These are phyloP conservation scores for Pangasius larnaudii DNA, from an alignment of 2,797 vertebrate genomes.

Conservation along the genomic window DNA sequence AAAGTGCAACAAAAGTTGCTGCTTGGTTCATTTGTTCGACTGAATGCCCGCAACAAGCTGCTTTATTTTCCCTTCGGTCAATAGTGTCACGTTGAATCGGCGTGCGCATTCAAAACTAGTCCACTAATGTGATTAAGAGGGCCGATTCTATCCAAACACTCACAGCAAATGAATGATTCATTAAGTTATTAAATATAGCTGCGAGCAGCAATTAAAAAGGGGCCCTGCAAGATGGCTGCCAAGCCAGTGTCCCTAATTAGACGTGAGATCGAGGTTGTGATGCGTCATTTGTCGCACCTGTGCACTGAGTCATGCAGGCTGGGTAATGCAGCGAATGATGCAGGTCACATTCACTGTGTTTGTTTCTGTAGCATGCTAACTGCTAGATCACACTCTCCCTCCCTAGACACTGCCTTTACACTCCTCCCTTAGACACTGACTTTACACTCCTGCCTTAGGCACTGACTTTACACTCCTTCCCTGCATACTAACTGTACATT, in stretches of 20 bases:
- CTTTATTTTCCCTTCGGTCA: slow-evolving; percentile 46
- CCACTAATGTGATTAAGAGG: slow-evolving; percentile 57
- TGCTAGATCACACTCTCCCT: neutral
- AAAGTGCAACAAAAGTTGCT: slow-evolving; percentile 22
- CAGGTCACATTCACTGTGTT: slow-evolving; percentile 36
- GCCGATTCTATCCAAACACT: slow-evolving; percentile 58
- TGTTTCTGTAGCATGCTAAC: slow-evolving; percentile 41
- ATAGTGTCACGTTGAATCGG: slow-evolving; percentile 50
- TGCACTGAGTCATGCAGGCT: slow-evolving; percentile 51
- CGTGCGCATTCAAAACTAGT: slow-evolving; percentile 53
- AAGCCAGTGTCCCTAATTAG: slow-evolving; percentile 59
- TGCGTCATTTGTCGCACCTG: slow-evolving; percentile 61
- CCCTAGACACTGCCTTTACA: neutral
- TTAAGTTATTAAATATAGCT: slow-evolving; percentile 65
- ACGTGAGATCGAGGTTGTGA: slow-evolving; percentile 53
- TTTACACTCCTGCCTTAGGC: neutral
- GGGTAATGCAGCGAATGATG: slow-evolving; percentile 48
- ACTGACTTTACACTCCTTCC: neutral
- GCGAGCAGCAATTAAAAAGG: slow-evolving; percentile 59
- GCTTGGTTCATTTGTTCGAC: slow-evolving; percentile 44
- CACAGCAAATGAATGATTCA: slow-evolving; percentile 57
- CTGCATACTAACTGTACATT: neutral
- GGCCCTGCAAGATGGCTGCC: slow-evolving; percentile 58
- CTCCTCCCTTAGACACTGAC: neutral
- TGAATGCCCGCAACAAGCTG: slow-evolving; percentile 54